These are phyloP conservation scores for Anas capensis DNA, from an alignment of 2,797 vertebrate species.

Conservation along the genomic window DNA sequence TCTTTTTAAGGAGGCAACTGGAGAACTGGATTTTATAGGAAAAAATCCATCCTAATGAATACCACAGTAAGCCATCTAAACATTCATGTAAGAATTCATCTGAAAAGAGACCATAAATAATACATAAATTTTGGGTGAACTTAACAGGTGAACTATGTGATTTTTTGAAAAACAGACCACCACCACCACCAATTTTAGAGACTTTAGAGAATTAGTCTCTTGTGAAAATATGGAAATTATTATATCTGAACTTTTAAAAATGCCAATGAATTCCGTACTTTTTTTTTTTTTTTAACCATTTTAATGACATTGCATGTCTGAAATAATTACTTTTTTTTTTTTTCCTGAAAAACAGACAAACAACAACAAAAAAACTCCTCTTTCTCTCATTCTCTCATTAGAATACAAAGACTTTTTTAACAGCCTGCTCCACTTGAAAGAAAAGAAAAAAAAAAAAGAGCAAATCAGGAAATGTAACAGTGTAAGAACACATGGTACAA, in stretches of 20 bases:
- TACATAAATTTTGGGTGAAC: not conserved
- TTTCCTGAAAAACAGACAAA: not conserved
- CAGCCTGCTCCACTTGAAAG: not conserved
- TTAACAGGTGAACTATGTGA: not conserved
- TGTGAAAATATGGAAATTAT: not conserved
- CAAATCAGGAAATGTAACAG: not conserved
- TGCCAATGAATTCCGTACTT: accelerated
- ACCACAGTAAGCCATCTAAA: not conserved
- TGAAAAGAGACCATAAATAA: not conserved
- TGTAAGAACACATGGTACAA: not conserved
- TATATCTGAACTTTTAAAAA: not conserved
- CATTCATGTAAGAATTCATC: not conserved
- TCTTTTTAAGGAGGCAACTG: not conserved
- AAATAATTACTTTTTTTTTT: not conserved
- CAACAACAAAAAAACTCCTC: not conserved
- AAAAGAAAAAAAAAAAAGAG: no score
- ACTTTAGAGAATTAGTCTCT: not conserved
- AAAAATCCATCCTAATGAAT: not conserved
- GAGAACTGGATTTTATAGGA: not conserved
- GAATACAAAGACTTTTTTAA: not conserved
- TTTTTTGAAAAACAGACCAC: not conserved
- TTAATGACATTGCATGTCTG: not conserved
- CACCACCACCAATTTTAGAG: no score
- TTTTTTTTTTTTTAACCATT: accelerated
- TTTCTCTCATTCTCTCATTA: not conserved